phyloP scores from a whole-genome alignment of 1,140 invertebrate species.

The Belonocnema kinseyi region DNA sequence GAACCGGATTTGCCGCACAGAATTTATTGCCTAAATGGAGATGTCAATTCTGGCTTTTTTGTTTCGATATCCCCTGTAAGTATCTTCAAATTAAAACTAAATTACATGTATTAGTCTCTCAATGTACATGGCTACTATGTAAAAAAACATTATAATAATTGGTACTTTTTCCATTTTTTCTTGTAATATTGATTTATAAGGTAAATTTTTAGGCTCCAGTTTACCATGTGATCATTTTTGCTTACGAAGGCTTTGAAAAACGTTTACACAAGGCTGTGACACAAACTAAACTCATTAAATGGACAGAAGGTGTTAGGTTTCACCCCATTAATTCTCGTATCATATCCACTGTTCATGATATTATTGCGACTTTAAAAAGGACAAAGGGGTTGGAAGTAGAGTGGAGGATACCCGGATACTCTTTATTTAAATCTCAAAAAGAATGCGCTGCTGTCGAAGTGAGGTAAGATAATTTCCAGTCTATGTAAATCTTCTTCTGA shows the following conservation, averaged over 20 bases:
- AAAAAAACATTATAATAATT: neutral
- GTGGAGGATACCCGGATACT: neutral
- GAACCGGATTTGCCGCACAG: neutral
- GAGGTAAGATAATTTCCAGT: neutral
- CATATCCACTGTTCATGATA: neutral
- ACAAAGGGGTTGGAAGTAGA: neutral
- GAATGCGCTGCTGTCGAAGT: neutral
- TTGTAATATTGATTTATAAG: neutral
- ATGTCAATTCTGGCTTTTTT: neutral
- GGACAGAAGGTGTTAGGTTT: neutral
- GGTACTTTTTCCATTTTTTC: neutral
- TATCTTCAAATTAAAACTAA: neutral
- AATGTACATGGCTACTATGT: neutral
- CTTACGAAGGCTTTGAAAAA: neutral
- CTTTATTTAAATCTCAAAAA: neutral
- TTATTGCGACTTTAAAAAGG: neutral
- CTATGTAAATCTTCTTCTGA: neutral
- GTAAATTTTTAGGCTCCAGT: neutral
- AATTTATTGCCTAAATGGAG: slow-evolving; percentile 4
- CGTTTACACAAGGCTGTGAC: neutral
- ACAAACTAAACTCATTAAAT: neutral
- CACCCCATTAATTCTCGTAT: neutral
- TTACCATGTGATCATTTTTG: neutral
- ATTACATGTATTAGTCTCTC: no score
- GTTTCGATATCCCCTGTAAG: neutral